Evolutionary conservation across 2,113 vertebrate genomes (phyloP).

Genomic region (Pongo abelii): DNA sequence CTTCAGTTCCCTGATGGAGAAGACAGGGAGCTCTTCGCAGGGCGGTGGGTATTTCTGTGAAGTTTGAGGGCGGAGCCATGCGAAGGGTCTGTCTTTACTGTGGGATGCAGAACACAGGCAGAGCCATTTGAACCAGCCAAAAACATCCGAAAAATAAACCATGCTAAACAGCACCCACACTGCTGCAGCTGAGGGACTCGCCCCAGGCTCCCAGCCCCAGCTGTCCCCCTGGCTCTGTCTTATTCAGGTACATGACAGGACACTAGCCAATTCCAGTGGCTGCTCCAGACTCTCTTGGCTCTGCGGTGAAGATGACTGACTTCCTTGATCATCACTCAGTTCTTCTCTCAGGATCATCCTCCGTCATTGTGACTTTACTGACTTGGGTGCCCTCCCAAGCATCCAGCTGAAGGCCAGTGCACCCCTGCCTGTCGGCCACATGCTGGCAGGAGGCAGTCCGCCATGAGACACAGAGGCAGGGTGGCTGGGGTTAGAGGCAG

Average conservation of each 20-base stretch:
- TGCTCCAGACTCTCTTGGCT: not conserved
- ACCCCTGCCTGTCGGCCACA: not conserved
- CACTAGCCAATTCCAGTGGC: not conserved
- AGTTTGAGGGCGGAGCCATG: constrained; percentile 42
- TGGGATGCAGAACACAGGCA: constrained; percentile 52
- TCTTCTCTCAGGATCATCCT: not conserved
- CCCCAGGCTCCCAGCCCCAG: not conserved
- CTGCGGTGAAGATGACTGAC: not conserved
- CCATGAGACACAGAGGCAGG: not conserved
- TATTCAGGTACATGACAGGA: not conserved
- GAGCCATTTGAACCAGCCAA: constrained; percentile 29
- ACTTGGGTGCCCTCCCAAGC: not conserved
- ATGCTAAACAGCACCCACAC: constrained; percentile 21
- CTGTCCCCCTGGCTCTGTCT: constrained; percentile 38
- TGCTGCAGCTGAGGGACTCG: not conserved
- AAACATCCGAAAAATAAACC: constrained; percentile 33
- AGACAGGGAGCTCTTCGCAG: not conserved
- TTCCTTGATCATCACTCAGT: not conserved
- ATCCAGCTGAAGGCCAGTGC: not conserved
- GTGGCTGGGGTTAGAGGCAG: not conserved
- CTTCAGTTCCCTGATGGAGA: rapidly evolving
- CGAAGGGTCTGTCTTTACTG: constrained; percentile 35
- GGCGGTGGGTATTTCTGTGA: not conserved
- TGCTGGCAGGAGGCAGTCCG: not conserved
- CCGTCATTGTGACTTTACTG: not conserved